These are phyloP conservation scores for Manacus vitellinus DNA, from an alignment of 2,113 vertebrate species.

Conservation along the genomic window DNA sequence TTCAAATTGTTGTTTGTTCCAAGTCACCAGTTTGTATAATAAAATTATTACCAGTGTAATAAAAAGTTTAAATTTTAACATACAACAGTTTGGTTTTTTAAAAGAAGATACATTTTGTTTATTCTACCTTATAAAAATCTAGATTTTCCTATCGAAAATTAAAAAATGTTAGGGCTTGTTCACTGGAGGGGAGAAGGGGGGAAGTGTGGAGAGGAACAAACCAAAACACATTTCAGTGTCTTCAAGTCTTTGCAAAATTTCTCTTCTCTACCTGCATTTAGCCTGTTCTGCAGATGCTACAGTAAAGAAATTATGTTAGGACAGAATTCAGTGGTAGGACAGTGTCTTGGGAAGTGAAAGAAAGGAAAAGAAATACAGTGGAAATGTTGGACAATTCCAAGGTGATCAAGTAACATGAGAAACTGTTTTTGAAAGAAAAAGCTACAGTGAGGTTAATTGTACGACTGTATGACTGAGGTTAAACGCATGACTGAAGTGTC, in stretches of 20 bases:
- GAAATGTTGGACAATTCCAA: not conserved
- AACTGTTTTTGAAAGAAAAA: not conserved
- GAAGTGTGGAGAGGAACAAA: not conserved
- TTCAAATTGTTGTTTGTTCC: not conserved
- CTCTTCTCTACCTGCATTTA: not conserved
- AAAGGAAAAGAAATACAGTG: not conserved
- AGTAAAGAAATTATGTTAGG: not conserved
- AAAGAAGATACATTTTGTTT: not conserved
- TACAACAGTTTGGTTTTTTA: not conserved
- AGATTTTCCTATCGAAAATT: not conserved
- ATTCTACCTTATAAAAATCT: not conserved
- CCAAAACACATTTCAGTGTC: not conserved
- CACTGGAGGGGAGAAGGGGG: fast-evolving
- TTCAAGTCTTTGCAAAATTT: not conserved
- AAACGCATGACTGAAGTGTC: not conserved
- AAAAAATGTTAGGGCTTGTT: not conserved
- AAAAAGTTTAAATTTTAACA: not conserved
- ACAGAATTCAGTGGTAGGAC: not conserved
- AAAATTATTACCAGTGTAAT: not conserved
- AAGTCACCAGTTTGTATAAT: not conserved
- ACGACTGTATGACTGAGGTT: no score
- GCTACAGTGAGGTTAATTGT: not conserved
- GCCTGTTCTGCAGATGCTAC: not conserved
- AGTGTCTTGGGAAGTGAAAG: not conserved
- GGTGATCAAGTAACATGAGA: not conserved